Evolutionary conservation across 2,888 invertebrate species (phyloP), one percentile per base, ranked within the genome.

Genomic region (Meliscaeva auricollis): DNA sequence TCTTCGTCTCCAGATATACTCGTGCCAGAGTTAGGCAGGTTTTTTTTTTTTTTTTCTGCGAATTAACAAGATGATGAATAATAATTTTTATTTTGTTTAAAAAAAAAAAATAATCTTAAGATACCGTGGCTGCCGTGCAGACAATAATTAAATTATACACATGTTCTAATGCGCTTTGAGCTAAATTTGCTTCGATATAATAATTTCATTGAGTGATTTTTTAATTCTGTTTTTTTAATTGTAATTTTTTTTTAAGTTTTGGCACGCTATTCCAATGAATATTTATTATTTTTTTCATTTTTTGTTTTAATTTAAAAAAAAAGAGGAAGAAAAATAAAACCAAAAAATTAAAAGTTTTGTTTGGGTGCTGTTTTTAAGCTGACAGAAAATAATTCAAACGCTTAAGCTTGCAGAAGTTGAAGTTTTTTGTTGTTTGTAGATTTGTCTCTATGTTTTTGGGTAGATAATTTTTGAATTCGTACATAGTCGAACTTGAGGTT

Each of bases 61-160:
- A 70, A 80, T 68, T 69, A 75, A 75, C 66, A 35, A 66, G 50
- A 66, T 48, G 69, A 80, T 56, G 56, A 72, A 70, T 66, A 72
- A 52, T 60, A 66, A 32, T 56, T 74, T 52, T 26, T 70, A 13
- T 50, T 46, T 64, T 41, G 20, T 41, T 41, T n/a, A n/a, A n/a
- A 26, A 26, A 5, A 32, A 52, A 52, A 26, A 52, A 26, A 56
- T 32, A 2, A 72, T 69, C 41, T 60, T 48, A 35, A 60, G 44
- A 74, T 74, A 52, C 44, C 68, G 52, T 44, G 15, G 54, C 32
- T 70, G 75, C 48, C 69, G 56, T 75, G 75, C 75, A 72, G 62
- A 64, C 68, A 69, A 56, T 80, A 62, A 75, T 74, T 69, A 75
- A 62, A 75, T 66, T 46, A 69, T 66, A 38, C 38, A 35, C 54